phyloP scores from a whole-genome alignment of 2,888 invertebrate genomes.

The Lycaena phlaeas region DNA sequence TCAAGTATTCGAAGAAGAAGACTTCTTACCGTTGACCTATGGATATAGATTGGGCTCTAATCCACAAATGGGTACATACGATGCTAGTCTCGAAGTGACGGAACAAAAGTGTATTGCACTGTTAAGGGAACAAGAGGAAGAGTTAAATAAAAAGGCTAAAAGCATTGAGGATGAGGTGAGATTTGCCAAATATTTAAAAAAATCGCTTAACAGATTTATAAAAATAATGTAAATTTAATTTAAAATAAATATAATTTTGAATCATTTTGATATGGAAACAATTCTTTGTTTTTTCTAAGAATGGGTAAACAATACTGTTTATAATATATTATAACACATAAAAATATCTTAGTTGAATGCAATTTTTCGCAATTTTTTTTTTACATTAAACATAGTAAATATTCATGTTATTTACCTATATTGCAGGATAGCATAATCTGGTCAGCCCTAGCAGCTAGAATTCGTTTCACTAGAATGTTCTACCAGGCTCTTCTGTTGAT shows the following conservation, averaged over 20 bases:
- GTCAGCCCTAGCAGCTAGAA: constrained; percentile 81
- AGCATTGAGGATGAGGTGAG: constrained; percentile 70
- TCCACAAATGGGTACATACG: constrained; percentile 50
- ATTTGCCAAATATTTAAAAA: no score
- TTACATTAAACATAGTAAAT: no score
- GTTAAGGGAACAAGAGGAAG: constrained; percentile 93
- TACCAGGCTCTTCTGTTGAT: constrained; percentile 84
- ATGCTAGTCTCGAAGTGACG: constrained; percentile 80
- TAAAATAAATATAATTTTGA: no score
- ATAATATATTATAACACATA: no score
- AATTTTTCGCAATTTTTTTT: no score
- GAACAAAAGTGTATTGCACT: constrained; percentile 86
- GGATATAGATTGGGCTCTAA: constrained; percentile 84
- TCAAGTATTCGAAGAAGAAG: constrained; percentile 94
- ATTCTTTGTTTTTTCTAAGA: no score
- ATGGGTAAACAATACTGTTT: no score
- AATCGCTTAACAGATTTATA: no score
- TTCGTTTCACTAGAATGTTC: constrained; percentile 90
- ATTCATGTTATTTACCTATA: no score
- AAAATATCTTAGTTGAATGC: no score
- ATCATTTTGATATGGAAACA: no score
- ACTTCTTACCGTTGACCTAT: constrained; percentile 94
- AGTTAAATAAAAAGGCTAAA: constrained; percentile 80
- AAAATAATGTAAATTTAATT: no score
- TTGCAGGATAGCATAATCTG: constrained; percentile 52